These are phyloP conservation scores for Microplitis mediator DNA, from an alignment of 1,140 invertebrate species.

Conservation along the genomic window DNA sequence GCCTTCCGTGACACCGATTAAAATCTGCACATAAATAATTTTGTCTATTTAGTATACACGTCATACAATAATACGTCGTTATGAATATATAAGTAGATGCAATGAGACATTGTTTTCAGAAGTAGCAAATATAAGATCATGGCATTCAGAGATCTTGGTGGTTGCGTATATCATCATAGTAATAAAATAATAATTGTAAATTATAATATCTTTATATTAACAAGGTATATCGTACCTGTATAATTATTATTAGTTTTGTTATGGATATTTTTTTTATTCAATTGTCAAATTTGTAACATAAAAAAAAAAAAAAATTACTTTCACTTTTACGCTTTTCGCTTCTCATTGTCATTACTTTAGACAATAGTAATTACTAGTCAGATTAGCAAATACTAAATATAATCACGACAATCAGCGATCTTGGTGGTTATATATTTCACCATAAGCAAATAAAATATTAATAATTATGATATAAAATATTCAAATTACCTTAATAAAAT, in stretches of 20 bases:
- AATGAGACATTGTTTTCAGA: background rate
- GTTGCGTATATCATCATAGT: conserved; percentile 24
- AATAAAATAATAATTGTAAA: background rate
- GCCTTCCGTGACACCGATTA: background rate
- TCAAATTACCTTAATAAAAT: too few species aligned
- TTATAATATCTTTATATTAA: too few species aligned
- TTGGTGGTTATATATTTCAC: conserved; percentile 30
- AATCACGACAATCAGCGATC: conserved; percentile 33
- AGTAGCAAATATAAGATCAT: conserved; percentile 33
- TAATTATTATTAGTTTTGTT: too few species aligned
- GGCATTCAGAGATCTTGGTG: conserved; percentile 45
- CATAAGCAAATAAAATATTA: background rate
- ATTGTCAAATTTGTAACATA: too few species aligned
- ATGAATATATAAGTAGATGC: background rate
- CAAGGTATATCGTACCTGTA: too few species aligned
- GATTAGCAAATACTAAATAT: conserved; percentile 23
- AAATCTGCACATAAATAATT: background rate
- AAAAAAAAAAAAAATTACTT: too few species aligned
- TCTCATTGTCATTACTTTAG: too few species aligned
- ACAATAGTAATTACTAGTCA: background rate
- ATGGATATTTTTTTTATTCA: too few species aligned
- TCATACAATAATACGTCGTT: background rate
- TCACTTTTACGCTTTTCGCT: too few species aligned
- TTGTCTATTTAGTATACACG: background rate
- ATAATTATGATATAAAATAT: background rate